Base-by-base conservation (phyloP, 2,888 invertebrate genomes). In the Drosophila histrio region DNA sequence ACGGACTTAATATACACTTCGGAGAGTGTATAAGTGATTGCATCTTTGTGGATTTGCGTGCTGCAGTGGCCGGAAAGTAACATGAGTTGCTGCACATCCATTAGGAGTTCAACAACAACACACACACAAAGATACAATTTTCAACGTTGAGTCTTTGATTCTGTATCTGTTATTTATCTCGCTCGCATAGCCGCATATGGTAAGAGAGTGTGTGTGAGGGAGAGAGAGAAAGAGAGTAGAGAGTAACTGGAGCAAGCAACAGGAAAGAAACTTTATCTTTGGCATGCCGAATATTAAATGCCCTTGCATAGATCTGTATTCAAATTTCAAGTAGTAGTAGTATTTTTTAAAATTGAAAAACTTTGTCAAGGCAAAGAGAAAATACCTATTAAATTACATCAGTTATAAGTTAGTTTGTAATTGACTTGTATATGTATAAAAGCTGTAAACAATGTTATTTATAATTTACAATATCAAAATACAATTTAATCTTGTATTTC, bases 121-220 rank as follows among this genome's bases (percentile, higher is more conserved):
- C 32, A 56, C 38, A 52, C 17, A 59, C 34, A 43, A 13, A 66
- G 28, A 66, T 30, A 43, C 47, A 65, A 17, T 44, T 43, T 60
- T 36, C 47, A 24, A 13, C 9, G 3, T 24, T 24, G 8, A 13
- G 22, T 9, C 5, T 56, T 49, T 52, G 43, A 44, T 52, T 62
- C 39, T 66, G 65, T 65, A 61, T 78, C 67, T 78, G 70, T 68
- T 70, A 60, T 65, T 78, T 63, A 69, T 41, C 49, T 43, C 34
- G n/a, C 66, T 56, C 63, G 59, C 64, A 62, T 64, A 41, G 65
- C 24, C 28, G 21, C 17, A 21, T 19, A n/a, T n/a, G n/a, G n/a
- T n/a, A n/a, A n/a, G 2, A 9, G 28, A 28, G 28, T 8, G 11
- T 28, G 9, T 9, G 28, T 9, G 28, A 1, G 28, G 11, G 8